phyloP scores from a whole-genome alignment of 2,888 invertebrate species.

The Tetranychus truncatus region DNA sequence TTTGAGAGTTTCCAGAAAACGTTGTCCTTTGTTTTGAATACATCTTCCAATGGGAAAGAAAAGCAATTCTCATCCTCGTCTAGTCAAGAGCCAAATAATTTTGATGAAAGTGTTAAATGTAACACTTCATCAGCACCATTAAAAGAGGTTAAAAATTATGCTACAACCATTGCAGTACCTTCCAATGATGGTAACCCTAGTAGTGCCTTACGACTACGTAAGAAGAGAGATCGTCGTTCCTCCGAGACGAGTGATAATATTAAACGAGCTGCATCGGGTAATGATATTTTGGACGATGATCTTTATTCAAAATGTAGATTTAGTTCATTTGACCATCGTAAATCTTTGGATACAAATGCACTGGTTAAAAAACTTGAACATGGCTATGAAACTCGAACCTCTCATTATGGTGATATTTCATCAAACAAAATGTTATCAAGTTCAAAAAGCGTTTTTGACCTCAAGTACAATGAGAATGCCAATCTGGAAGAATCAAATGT shows the following conservation, averaged over 20 bases:
- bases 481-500: neutral
- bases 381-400: conserved; percentile 2
- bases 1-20: neutral
- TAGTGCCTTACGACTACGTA: neutral
- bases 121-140: neutral
- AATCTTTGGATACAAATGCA: conserved; percentile 4
- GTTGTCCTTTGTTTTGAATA: neutral
- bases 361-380: conserved; percentile 7
- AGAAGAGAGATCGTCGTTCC: neutral
- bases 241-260: conserved; percentile 2
- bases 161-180: neutral
- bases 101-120: neutral
- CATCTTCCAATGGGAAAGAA: neutral
- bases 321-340: neutral
- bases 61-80: neutral
- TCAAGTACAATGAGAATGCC: neutral
- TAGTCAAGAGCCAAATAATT: neutral
- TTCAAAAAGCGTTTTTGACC: conserved; percentile 6
- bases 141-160: neutral
- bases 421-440: neutral
- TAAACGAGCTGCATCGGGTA: conserved; percentile 6
- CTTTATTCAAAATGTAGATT: neutral
- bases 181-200: neutral
- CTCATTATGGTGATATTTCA: neutral
- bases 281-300: neutral